Evolutionary conservation across 2,113 vertebrate genomes (phyloP).

Genomic region (Dolichallabes microphthalmus): DNA sequence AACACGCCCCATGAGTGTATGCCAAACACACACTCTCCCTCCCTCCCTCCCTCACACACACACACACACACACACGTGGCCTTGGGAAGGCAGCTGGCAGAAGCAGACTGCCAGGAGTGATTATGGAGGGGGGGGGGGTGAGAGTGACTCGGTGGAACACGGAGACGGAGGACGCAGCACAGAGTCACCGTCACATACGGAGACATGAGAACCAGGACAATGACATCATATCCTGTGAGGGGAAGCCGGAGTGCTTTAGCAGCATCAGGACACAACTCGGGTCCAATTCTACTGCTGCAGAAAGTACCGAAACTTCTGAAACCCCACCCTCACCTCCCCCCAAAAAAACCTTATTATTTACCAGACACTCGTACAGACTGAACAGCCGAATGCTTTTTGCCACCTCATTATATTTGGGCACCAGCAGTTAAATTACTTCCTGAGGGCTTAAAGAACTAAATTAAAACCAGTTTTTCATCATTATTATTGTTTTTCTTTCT

Average conservation of each 20-base stretch:
- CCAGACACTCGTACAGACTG: neutral
- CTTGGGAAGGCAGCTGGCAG: conserved; percentile 45
- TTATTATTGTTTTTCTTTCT: neutral
- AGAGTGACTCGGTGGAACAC: neutral
- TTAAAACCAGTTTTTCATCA: neutral
- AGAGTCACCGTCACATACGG: neutral
- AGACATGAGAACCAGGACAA: conserved; percentile 1
- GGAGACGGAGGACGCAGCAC: conserved; percentile 12
- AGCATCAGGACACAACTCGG: neutral
- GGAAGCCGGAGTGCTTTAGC: neutral
- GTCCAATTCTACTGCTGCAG: neutral
- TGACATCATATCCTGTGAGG: neutral
- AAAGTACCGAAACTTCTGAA: neutral
- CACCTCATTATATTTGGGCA: neutral
- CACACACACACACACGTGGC: conserved; percentile 16
- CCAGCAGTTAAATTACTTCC: neutral
- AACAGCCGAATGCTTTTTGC: neutral
- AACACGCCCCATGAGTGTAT: neutral
- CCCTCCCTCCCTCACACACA: neutral
- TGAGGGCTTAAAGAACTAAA: neutral
- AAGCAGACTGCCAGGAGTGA: conserved; percentile 35
- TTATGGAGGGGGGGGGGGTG: conserved; percentile 1
- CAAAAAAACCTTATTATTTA: no score
- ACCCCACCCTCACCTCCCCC: no score
- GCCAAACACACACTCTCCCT: neutral